Evolutionary conservation across 2,888 invertebrate species (phyloP).

Genomic region (Drosophila cognata): DNA sequence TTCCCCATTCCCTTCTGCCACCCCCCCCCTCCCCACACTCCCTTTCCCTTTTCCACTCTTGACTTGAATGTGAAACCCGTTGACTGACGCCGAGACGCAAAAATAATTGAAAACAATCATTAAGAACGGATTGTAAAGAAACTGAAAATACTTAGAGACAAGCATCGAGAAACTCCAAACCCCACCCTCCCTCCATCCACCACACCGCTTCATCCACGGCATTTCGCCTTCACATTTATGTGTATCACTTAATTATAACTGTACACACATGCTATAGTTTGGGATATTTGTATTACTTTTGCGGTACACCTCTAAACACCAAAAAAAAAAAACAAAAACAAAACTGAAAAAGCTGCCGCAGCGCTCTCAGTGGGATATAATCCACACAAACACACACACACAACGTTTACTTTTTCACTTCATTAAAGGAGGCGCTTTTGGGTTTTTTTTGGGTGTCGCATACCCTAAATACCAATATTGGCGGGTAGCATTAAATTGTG

Average conservation of each 20-base stretch:
- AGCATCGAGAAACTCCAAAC: neutral
- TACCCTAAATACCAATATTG: conserved; percentile 1
- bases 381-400: conserved; percentile 11
- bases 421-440: conserved; percentile 72
- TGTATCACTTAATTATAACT: conserved; percentile 80
- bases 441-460: neutral
- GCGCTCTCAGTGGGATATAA: conserved; percentile 53
- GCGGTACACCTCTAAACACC: conserved; percentile 19
- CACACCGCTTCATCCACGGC: neutral
- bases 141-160: conserved; percentile 23
- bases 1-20: neutral
- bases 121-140: conserved; percentile 22
- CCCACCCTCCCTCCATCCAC: neutral
- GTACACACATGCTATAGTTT: conserved; percentile 56
- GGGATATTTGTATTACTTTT: conserved; percentile 28
- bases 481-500: neutral
- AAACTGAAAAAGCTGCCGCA: conserved; percentile 24
- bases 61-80: conserved; percentile 13
- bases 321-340: neutral
- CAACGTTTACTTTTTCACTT: conserved; percentile 72
- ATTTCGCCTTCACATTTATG: conserved; percentile 47
- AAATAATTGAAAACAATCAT: conserved; percentile 73
- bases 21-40: neutral
- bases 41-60: neutral
- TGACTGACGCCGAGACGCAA: conserved; percentile 33